These are phyloP conservation scores for Hydriomena furcata DNA, from an alignment of 2,888 invertebrate species.

Conservation along the genomic window DNA sequence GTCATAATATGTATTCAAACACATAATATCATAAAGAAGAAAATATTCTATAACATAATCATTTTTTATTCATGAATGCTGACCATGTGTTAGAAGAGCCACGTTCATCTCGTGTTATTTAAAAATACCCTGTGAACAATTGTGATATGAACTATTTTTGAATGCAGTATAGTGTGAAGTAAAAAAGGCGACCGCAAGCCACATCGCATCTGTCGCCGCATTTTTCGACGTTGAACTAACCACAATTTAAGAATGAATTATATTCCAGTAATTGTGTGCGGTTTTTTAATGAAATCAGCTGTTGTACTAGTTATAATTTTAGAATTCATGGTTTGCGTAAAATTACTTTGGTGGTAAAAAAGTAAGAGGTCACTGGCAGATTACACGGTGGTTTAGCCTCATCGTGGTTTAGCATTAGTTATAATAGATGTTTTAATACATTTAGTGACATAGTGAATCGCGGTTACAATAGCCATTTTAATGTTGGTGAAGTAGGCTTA, in stretches of 20 bases:
- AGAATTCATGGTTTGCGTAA: slow-evolving; percentile 2
- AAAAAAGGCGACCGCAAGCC: slow-evolving; percentile 53
- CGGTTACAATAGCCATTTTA: too few relatives aligned
- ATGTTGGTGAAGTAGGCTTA: too few relatives aligned
- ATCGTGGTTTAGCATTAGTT: too few relatives aligned
- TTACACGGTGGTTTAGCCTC: too few relatives aligned
- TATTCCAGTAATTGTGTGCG: slow-evolving; percentile 34
- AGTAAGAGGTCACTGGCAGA: too few relatives aligned
- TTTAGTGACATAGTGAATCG: too few relatives aligned
- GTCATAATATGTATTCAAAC: slow-evolving; percentile 20
- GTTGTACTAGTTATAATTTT: slow-evolving; percentile 11
- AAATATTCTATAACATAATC: slow-evolving; percentile 23
- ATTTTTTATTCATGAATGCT: slow-evolving; percentile 32
- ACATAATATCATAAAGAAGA: slow-evolving; percentile 17
- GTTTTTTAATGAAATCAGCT: slow-evolving; percentile 23
- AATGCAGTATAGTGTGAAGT: slow-evolving; percentile 28
- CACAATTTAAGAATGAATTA: slow-evolving; percentile 61
- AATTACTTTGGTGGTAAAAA: neutral
- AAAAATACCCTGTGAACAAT: slow-evolving; percentile 34
- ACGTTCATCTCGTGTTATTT: slow-evolving; percentile 4
- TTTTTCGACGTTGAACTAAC: slow-evolving; percentile 56
- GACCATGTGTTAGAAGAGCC: slow-evolving; percentile 30
- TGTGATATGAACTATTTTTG: slow-evolving; percentile 33
- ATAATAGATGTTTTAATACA: too few relatives aligned
- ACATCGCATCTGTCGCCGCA: slow-evolving; percentile 62